Base-by-base conservation (phyloP, 2,113 vertebrate genomes). In the Buteo buteo region DNA sequence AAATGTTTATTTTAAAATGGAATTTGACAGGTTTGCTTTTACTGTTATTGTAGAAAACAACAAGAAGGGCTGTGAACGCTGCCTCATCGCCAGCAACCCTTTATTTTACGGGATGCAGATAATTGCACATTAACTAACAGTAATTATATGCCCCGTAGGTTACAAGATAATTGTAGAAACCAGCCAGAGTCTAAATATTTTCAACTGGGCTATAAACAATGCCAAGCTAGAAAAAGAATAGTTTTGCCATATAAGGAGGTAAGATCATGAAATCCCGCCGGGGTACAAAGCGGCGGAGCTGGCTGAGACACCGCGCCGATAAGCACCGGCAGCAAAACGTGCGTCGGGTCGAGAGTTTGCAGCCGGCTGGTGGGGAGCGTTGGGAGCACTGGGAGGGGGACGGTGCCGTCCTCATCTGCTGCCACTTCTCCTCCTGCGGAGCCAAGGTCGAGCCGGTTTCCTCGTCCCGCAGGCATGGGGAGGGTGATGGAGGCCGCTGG, bases 221-320 rank as follows among this genome's bases (percentile, higher is more conserved):
- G 94, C 94, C 96, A 83, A 77, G 93, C 55, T 42, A 44, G 87
- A 82, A 94, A 96, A 96, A 96, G 94, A 95, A 96, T 82, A 54
- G 92, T 96, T 97, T 97, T 16, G 26, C 96, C 96, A 85, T 97
- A 96, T 94, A 97, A 96, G 94, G 96, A 88, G 85, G 78, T 8
- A 11, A 73, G 88, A 22, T 34, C 57, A 15, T 58, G 92, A 67
- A 55, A 92, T 59, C 32, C 65, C 6, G 20, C 5, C 3, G 11
- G 62, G 85, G 67, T 28, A 12, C 32, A 3, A 17, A 16, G 77
- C 6, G 9, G 59, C 11, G 6, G 73, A 19, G n/a, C 71, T 59
- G 90, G 74, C 31, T 6, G n/a, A 40, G 74, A 16, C 84, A 38
- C 62, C 8, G 47, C 5, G 18, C 16, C 16, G 70, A 81, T 26